These are phyloP conservation scores for Strigamia maritima DNA, from an alignment of 2,888 invertebrate species.

Conservation along the genomic window DNA sequence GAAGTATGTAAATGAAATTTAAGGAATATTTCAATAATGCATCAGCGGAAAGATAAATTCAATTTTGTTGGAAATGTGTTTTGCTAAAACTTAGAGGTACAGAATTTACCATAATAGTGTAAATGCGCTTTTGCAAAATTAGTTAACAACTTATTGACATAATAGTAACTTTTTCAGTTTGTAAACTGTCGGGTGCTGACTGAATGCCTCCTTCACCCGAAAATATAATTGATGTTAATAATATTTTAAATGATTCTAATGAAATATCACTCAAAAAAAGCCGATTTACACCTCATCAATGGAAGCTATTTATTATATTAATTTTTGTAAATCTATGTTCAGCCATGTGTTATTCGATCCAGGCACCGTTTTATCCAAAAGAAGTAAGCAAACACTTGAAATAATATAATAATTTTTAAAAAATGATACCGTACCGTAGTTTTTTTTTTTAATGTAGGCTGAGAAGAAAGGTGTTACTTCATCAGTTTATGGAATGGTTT, in stretches of 20 bases:
- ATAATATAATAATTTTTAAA: background rate
- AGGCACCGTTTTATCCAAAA: background rate
- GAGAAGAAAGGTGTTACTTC: constrained; percentile 77
- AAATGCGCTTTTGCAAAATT: too few species aligned
- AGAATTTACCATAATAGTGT: too few species aligned
- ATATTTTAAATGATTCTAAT: background rate
- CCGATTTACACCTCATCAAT: background rate
- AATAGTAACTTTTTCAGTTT: too few species aligned
- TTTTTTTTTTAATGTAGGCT: constrained; percentile 58
- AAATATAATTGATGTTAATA: background rate
- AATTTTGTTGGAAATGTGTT: too few species aligned
- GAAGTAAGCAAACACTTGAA: background rate
- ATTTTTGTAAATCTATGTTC: background rate
- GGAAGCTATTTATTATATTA: background rate
- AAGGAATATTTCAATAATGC: too few species aligned
- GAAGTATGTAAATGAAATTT: too few species aligned
- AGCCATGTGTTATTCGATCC: background rate
- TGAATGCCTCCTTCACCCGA: too few species aligned
- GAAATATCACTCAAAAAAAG: too few species aligned
- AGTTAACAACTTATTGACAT: too few species aligned
- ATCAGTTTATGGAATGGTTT: constrained; percentile 80
- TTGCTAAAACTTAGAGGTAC: too few species aligned
- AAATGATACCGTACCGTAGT: background rate
- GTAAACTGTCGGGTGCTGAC: too few species aligned
- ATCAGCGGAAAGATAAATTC: too few species aligned